phyloP scores from a whole-genome alignment of 2,113 vertebrate genomes.

The Pholis gunnellus region DNA sequence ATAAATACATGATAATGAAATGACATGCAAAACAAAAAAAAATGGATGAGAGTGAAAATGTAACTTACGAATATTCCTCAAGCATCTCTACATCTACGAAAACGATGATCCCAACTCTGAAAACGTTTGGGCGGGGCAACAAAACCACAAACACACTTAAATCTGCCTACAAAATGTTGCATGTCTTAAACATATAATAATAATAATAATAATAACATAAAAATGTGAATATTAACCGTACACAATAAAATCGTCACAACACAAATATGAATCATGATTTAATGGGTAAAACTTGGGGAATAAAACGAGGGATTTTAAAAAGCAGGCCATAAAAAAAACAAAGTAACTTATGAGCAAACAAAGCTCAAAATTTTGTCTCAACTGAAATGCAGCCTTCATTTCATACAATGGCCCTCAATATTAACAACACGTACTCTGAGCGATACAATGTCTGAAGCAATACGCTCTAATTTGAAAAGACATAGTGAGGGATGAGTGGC shows the following conservation, averaged over 20 bases:
- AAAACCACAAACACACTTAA: slow-evolving; percentile 61
- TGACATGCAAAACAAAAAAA: slow-evolving; percentile 32
- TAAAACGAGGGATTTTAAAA: background rate
- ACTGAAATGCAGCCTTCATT: too few relatives aligned
- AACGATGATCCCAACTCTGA: slow-evolving; percentile 88
- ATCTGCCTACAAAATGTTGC: slow-evolving; percentile 8
- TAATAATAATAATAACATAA: background rate
- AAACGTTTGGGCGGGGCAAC: slow-evolving; percentile 67
- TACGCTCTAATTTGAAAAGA: background rate
- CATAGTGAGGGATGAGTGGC: background rate
- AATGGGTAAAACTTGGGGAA: slow-evolving; percentile 30
- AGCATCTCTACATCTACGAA: slow-evolving; percentile 88
- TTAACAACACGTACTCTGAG: background rate
- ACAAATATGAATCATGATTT: background rate
- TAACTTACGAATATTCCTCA: slow-evolving; percentile 86
- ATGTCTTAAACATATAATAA: background rate
- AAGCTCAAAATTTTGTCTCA: background rate
- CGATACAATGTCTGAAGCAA: background rate
- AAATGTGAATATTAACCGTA: background rate
- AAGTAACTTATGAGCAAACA: background rate
- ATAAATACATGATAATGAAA: slow-evolving; percentile 16
- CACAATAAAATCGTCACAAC: background rate
- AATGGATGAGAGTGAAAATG: slow-evolving; percentile 67
- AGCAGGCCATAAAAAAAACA: background rate
- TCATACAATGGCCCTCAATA: background rate